phyloP scores from a whole-genome alignment of 2,888 invertebrate species.

The Trissolcus japonicus region DNA sequence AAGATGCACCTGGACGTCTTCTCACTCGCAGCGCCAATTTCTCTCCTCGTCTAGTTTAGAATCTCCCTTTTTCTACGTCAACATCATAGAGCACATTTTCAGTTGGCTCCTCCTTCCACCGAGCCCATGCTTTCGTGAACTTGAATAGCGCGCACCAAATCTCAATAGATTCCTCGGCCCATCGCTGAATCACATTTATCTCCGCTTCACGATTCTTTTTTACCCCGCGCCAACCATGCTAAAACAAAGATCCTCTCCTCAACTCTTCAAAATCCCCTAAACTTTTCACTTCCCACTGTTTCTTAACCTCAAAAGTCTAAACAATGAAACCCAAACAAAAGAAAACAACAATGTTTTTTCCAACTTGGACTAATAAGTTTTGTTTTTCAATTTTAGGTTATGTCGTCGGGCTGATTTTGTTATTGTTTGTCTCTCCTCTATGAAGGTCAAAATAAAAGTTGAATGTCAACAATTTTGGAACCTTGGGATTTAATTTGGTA shows the following conservation, averaged over 20 bases:
- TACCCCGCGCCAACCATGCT: background rate
- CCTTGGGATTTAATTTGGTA: no score
- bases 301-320: no score
- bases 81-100: slow-evolving; percentile 48
- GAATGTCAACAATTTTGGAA: no score
- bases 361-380: no score
- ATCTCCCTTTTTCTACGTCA: slow-evolving; percentile 55
- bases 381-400: no score
- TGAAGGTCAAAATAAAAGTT: no score
- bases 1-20: slow-evolving; percentile 73
- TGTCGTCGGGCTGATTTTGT: no score
- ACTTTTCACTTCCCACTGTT: no score
- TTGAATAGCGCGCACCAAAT: slow-evolving; percentile 68
- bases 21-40: slow-evolving; percentile 53
- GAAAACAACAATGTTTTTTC: no score
- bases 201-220: slow-evolving; percentile 45
- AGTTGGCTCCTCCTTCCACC: slow-evolving; percentile 61
- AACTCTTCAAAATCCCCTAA: no score
- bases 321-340: no score
- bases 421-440: no score
- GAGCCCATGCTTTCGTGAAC: slow-evolving; percentile 71
- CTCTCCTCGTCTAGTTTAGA: slow-evolving; percentile 36
- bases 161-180: slow-evolving; percentile 65
- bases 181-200: slow-evolving; percentile 68
- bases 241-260: background rate